A percentile compares a stretch with the other conserved stretches of the same genome.
Conservation (phyloP, 2,888 invertebrate species). For the Spodoptera exigua region DNA sequence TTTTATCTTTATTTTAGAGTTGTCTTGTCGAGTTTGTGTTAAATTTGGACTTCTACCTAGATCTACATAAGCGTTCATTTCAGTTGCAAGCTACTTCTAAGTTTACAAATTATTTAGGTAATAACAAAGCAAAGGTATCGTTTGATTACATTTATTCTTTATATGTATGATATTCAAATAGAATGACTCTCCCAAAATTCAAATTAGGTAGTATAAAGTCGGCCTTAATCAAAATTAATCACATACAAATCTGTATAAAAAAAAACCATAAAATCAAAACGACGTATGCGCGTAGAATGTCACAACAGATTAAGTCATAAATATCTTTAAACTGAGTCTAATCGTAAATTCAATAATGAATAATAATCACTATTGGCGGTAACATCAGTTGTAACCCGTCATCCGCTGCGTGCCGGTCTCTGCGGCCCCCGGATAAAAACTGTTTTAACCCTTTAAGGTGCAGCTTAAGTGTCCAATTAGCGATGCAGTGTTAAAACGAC, state of each 20-base stretch:
- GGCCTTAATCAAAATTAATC: not conserved
- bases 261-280: not conserved
- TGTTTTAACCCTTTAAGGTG: slow-evolving; percentile 78
- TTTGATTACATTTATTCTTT: too few species aligned
- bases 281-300: not conserved
- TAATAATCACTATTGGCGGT: slow-evolving; percentile 48
- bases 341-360: slow-evolving; percentile 49
- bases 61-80: too few species aligned
- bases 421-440: slow-evolving; percentile 80
- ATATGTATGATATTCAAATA: too few species aligned
- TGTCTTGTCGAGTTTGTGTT: too few species aligned
- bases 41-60: too few species aligned
- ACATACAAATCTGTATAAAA: not conserved
- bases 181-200: too few species aligned
- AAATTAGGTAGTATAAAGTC: too few species aligned
- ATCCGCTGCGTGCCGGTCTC: slow-evolving; percentile 72
- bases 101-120: too few species aligned
- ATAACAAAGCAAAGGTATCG: too few species aligned
- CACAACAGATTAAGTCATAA: slow-evolving; percentile 40
- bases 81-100: too few species aligned
- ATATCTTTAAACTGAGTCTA: slow-evolving; percentile 24
- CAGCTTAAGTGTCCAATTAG: slow-evolving; percentile 87
- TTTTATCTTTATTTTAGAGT: too few species aligned
- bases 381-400: slow-evolving; percentile 60
- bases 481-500: slow-evolving; percentile 86